Percentiles rank a stretch among this genome's conserved stretches.
Evolutionary conservation across 2,113 vertebrate species (phyloP).

Genomic region (Saguinus imperator): DNA sequence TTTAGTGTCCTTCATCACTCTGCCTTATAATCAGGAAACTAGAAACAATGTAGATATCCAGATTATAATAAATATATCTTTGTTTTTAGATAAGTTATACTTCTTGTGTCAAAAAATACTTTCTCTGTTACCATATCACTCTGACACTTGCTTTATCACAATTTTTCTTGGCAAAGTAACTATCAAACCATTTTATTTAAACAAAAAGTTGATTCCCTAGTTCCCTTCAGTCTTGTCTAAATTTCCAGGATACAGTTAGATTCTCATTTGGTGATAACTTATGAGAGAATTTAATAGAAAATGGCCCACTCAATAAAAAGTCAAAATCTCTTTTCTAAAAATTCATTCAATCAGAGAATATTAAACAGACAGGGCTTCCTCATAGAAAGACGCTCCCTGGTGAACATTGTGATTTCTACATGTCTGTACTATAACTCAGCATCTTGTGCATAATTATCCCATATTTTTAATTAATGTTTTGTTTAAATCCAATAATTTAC

Average conservation of each 20-base stretch:
- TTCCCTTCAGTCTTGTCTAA: constrained; percentile 5
- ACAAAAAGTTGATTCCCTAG: background rate
- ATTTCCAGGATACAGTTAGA: background rate
- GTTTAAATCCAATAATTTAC: background rate
- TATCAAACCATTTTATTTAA: background rate
- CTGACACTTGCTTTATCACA: background rate
- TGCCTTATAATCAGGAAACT: background rate
- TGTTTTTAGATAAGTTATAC: background rate
- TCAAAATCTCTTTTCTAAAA: constrained; percentile 20
- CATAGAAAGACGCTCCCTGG: background rate
- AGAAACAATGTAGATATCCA: background rate
- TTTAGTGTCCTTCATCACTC: background rate
- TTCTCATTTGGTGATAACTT: constrained; percentile 43
- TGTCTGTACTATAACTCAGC: background rate
- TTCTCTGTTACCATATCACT: background rate
- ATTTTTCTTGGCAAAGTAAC: constrained; percentile 18
- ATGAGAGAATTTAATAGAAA: constrained; percentile 46
- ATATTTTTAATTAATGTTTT: background rate
- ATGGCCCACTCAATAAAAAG: background rate
- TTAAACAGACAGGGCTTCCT: background rate
- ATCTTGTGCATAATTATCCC: background rate
- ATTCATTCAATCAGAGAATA: background rate
- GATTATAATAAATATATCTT: background rate
- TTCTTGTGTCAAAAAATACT: constrained; percentile 9
- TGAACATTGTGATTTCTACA: background rate